Base-by-base conservation (phyloP, 2,797 vertebrate genomes). In the Phoxinus dragarum region DNA sequence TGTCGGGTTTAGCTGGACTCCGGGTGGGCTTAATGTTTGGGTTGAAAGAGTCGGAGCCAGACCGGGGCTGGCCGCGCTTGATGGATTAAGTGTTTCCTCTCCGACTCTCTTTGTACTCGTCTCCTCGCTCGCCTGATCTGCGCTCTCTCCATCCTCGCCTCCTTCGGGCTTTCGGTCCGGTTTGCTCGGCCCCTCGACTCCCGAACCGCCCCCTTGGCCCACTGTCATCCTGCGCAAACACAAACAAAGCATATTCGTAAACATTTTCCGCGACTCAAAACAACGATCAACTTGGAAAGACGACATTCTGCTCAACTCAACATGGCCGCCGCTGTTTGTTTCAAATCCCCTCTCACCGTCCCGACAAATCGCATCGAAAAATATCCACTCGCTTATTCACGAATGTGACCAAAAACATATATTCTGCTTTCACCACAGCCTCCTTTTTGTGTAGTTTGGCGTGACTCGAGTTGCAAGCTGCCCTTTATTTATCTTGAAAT, bases 311-410 rank as follows among this genome's bases (percentile, higher is more conserved):
- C 93, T 94, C 95, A 96, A 96, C 96, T 97, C 98, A 99, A 99
- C 98, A 99, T 99, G 98, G 98, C 98, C 97, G 98, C 98, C 98
- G 97, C 97, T 98, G 98, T 98, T 99, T 98, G 97, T 98, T 96
- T 97, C 98, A 97, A 96, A 97, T 97, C 97, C 97, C 96, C 95
- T 94, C 91, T 94, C 95, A 95, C 95, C 95, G 97, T 98, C 97
- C 97, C 96, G 96, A 96, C 95, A 94, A 95, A 96, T 95, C 94
- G 96, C 75, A 95, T 94, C 94, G 92, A 93, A 91, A 93, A 91
- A 92, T 88, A 90, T 86, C 64, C 88, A 90, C 92, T 90, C 86
- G 87, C 76, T 85, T 78, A 79, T 83, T 74, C 75, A 56, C 42
- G 69, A 75, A 80, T 44, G 36, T 17, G 34, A 52, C 42, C 44